Base-by-base conservation (phyloP, 2,113 vertebrate genomes). In the Epinephelus lanceolatus region DNA sequence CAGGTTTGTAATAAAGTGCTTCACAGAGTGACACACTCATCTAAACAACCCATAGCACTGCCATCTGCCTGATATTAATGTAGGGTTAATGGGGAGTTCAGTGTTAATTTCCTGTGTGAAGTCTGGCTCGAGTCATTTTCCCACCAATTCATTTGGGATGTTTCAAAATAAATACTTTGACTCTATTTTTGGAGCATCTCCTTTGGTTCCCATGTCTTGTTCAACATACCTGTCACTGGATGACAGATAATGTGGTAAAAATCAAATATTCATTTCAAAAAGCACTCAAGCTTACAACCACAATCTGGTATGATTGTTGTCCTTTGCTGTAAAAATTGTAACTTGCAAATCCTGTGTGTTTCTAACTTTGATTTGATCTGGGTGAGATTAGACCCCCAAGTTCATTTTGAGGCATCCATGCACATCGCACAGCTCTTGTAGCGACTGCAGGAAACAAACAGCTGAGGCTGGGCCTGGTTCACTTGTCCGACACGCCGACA, bases 81-180 rank as follows among this genome's bases (percentile, higher is more conserved):
- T 23, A 49, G 85, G 91, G 89, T 90, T 92, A 89, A 91, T 89
- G 87, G 78, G 53, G 73, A 81, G 86, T 83, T 91, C 90, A 91
- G 61, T 49, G 25, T 74, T 91, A 74, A 91, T 93, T 90, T 94
- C 91, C 93, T 91, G 84, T 74, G 52, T 74, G 71, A 88, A 89
- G 30, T 78, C 65, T 56, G 57, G 55, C 66, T 37, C 19, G 14
- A 56, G 67, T 45, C 79, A 72, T 65, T 91, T 91, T 89, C 91
- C 89, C 91, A 93, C 71, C 71, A 42, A 69, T 78, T 80, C 6
- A 45, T 87, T 79, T 57, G 23, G n/a, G 59, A 83, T 77, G 57
- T 70, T 81, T 86, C 19, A 78, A 86, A 65, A 69, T 81, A 62
- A 85, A 89, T 52, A 30, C 56, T 68, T 76, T 72, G 19, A 42